Base-by-base conservation (phyloP, 2,888 invertebrate species). In the Latrodectus elegans region DNA sequence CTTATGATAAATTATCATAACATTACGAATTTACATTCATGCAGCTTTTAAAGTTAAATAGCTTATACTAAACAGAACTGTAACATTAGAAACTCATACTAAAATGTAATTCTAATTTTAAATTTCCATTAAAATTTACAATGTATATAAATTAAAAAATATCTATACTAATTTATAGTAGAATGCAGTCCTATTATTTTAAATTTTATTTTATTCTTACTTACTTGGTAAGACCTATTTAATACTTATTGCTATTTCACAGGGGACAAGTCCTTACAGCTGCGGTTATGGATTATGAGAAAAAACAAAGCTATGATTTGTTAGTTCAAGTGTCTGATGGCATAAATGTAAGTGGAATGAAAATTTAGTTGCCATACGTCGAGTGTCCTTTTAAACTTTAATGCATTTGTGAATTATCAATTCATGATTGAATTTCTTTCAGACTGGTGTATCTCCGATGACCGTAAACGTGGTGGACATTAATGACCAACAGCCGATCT, bases 261-360 rank as follows among this genome's bases (percentile, higher is more conserved):
- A 89, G 87, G 22, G 90, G 90, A 14, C 89, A 89, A 79, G 89
- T 90, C 6, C 83, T 87, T 6, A 90, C 90, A n/a, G 87, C 90
- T 17, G 89, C 90, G 22, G 90, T 90, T 2, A 81, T 90, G 81
- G 90, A 90, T 80, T 90, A 89, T 52, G 90, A 90, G 77, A 86
- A 88, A 64, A 90, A 90, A 71, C 90, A 90, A 84, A 88, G 89
- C 26, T 90, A 90, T 71, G 90, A 90, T 82, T 76, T 90, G 55
- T 67, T 90, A 17, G 90, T 90, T 22, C 90, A 90, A 84, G 90
- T 90, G 8, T 90, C 90, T 3, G 90, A 90, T 87, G 90, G 90
- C 1, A 89, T 90, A 52, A 90, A 90, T 49, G 89, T 89, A 86
- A 84, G 89, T 81, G 12, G n/a, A 12, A 26, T 22, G 15, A 10